Conservation (phyloP, 2,888 invertebrate genomes). For the Caenorhabditis sp. region DNA sequence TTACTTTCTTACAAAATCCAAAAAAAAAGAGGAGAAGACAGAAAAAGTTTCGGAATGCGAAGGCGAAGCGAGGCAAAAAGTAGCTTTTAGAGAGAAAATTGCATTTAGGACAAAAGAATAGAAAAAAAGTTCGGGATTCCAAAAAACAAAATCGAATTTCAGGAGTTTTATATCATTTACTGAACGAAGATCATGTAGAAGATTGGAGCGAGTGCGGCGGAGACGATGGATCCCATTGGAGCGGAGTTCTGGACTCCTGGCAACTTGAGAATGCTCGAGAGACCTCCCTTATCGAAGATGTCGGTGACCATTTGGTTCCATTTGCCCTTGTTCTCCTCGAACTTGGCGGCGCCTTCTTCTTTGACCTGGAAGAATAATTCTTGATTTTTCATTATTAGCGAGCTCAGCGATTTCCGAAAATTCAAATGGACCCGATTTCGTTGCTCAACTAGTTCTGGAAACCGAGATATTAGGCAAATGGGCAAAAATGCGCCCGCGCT, state of each 20-base stretch:
- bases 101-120: neutral
- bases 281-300: constrained; percentile 74
- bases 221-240: constrained; percentile 2
- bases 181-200: constrained; percentile 68
- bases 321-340: constrained; percentile 75
- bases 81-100: constrained; percentile 12
- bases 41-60: constrained; percentile 1
- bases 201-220: constrained; percentile 65
- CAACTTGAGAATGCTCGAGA: constrained; percentile 57
- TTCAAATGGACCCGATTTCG: no score
- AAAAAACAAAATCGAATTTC: no score
- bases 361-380: constrained; percentile 69
- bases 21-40: constrained; percentile 9
- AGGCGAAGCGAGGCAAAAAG: constrained; percentile 34
- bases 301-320: constrained; percentile 74
- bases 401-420: neutral
- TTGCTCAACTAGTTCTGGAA: no score
- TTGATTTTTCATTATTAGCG: neutral
- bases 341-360: constrained; percentile 68
- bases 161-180: constrained; percentile 39
- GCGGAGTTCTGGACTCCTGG: constrained; percentile 57
- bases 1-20: constrained; percentile 23
- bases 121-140: neutral
- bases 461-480: no score
- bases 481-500: no score